Conservation (phyloP, 2,888 invertebrate genomes). For the Amorpha juglandis region DNA sequence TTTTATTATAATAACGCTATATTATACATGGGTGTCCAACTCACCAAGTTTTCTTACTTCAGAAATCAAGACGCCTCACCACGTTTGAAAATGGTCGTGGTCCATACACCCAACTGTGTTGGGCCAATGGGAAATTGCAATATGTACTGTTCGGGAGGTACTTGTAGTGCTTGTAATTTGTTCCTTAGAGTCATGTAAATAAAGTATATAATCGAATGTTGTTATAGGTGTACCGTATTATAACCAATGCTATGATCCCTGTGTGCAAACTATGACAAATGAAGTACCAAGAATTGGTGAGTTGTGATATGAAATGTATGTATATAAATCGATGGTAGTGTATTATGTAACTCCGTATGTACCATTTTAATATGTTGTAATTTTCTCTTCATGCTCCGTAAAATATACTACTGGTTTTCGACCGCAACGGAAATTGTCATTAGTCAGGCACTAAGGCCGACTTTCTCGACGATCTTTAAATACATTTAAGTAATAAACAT, state of each 20-base stretch:
- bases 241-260: slow-evolving; percentile 45
- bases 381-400: too few relatives aligned
- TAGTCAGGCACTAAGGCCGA: too few relatives aligned
- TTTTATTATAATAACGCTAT: background rate
- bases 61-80: slow-evolving; percentile 58
- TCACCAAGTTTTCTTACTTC: slow-evolving; percentile 75
- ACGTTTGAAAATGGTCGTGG: slow-evolving; percentile 70
- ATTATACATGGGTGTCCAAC: background rate
- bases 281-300: slow-evolving; percentile 74
- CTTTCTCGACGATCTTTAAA: too few relatives aligned
- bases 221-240: slow-evolving; percentile 63
- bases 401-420: too few relatives aligned
- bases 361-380: too few relatives aligned
- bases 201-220: slow-evolving; percentile 28
- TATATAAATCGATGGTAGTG: background rate
- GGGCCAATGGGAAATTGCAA: slow-evolving; percentile 56
- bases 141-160: slow-evolving; percentile 64
- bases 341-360: too few relatives aligned
- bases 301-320: slow-evolving; percentile 41
- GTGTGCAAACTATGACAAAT: slow-evolving; percentile 47
- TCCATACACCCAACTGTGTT: slow-evolving; percentile 62
- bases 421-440: too few relatives aligned
- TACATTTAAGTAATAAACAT: too few relatives aligned
- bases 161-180: slow-evolving; percentile 16
- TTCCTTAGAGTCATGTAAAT: slow-evolving; percentile 28